Base-by-base conservation (phyloP, 2,797 vertebrate species). In the Carduelis carduelis region DNA sequence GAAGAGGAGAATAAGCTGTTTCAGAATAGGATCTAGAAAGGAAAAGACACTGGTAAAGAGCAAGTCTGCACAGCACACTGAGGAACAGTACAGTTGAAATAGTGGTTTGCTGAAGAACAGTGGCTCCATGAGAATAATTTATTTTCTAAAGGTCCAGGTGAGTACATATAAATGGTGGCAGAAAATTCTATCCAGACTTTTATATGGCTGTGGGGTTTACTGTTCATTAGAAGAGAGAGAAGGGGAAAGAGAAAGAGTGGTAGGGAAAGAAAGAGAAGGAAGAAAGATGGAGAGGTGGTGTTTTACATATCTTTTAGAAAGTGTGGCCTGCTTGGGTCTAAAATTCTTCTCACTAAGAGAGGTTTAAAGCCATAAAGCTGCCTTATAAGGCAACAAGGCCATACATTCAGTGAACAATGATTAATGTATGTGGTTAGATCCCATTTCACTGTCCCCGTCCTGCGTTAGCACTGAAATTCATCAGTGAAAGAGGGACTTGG, bases 211-310 rank as follows among this genome's bases (percentile, higher is more conserved):
- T 41, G 32, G 15, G 15, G 3, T 30, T 83, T 70, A 50, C 6
- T 37, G 8, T 32, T 81, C 32, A 44, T 39, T 9, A 44, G 22
- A 64, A 69, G 52, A 64, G 32, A 34, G 12, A 79, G n/a, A 79
- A 13, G 1, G 5, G 3, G 8, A 5, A 11, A 20, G 20, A 55
- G 3, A 59, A 16, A 63, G 10, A 32, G 9, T 10, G 14, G 2
- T 41, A 34, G 19, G 8, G 6, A 35, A 6, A 28, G 23, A 70
- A 11, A 37, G 12, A 56, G 6, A 59, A 46, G 35, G 8, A 44
- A 50, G 9, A 13, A 60, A 32, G 15, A 23, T 27, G 13, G 19
- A 44, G 3, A 23, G 34, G 18, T 39, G 60, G 3, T 75, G 23
- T 66, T 76, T 90, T 59, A 44, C 3, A 32, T 5, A 8, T 82